Evolutionary conservation across 2,113 vertebrate genomes (phyloP), one percentile per base, ranked within the genome.

Genomic region (Gymnobelideus leadbeateri): DNA sequence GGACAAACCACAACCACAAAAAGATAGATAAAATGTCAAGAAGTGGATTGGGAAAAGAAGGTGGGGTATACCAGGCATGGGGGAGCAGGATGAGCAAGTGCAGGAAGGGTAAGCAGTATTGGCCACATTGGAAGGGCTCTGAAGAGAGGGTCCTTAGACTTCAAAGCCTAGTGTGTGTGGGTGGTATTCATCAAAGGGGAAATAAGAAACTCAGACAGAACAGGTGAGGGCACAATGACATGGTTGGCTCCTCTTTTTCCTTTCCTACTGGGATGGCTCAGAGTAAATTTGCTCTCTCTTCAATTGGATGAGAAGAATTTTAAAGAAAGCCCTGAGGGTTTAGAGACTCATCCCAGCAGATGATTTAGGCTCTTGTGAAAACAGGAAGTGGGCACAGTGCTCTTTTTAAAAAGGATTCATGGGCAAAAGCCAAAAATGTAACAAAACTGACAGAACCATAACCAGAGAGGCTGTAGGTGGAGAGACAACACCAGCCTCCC

Each of bases 351-450:
- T 89, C 77, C 92, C 51, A 94, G 68, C 50, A 95, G 57, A 50
- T 89, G 51, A 68, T 92, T 31, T 8, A 24, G 16, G 37, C 16
- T 93, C 95, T 94, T 92, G 46, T 89, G 93, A 96, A 95, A 91
- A 84, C 47, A 91, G 0, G 6, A 90, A 92, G 84, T 84, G 68
- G 68, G 9, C 23, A 37, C 31, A 57, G 14, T 52, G 28, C 46
- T 89, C 24, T 94, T 96, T 50, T 89, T 46, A 92, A 96, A 94
- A 96, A 37, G 91, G 51, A 89, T 92, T 92, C 94, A 84, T 95
- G n/a, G 89, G 51, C 47, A 12, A 91, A 89, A 89, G 31, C 19
- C 68, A 53, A 90, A 95, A 89, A 43, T 84, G 68, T n/a, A 84
- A 84, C 68, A 3, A 84, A 37, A 51, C 25, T 43, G 51, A 47